Evolutionary conservation across 2,113 vertebrate species (phyloP), one percentile per base, ranked within the genome.

Genomic region (Cacatua alba): DNA sequence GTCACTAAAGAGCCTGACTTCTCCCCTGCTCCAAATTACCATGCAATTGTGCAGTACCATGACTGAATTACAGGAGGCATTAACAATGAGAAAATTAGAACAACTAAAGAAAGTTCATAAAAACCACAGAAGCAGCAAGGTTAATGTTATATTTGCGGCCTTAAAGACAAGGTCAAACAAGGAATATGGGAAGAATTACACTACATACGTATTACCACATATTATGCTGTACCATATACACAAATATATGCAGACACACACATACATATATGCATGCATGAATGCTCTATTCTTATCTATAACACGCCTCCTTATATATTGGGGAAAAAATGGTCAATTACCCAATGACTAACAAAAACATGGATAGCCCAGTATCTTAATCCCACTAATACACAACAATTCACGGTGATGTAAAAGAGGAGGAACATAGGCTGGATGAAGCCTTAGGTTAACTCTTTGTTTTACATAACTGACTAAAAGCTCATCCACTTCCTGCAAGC

Each of bases 1-100:
- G 94, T 97, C 94, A 81, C 59, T 77, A 88, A 96, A 92, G 67
- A 79, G 23, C n/a, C 64, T 87, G 92, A 93, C 79, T 94, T 97
- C 85, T 93, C 65, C 83, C 78, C 49, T 92, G 70, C 64, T 97
- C 70, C 92, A 95, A 96, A 96, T 95, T 97, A 76, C 37, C 39
- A 52, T 44, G n/a, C 78, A 86, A 85, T 70, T 91, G 57, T 79
- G 41, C n/a, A 64, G 49, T 75, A 53, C 37, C 12, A 33, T 65
- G 17, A 49, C 53, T 65, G 63, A 63, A 78, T 72, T 75, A 94
- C 83, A 71, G 52, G 68, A 75, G 48, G 4, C 65, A 46, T 69
- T 96, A 71, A 62, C 78, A 70, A 62, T 62, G 75, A 89, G 31
- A 85, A 70, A 83, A 80, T 93, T 86, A 87, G 68, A 96, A 94